Percentiles rank a stretch among this genome's conserved stretches.
Evolutionary conservation across 2,797 vertebrate species (phyloP).

Genomic region (Cuniculus paca): DNA sequence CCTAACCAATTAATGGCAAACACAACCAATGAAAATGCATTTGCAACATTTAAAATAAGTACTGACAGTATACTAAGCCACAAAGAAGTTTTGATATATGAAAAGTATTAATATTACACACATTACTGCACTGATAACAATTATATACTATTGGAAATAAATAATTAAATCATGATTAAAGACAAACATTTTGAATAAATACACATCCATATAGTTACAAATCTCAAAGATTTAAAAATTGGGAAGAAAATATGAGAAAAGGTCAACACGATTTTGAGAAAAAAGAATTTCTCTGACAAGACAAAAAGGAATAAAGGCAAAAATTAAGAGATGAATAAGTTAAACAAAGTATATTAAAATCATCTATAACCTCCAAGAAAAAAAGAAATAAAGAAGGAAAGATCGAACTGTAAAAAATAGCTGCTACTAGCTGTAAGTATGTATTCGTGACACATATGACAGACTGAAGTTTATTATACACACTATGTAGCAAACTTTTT

Average conservation of each 20-base stretch:
- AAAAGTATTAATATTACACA: background rate
- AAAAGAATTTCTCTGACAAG: background rate
- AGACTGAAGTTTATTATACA: background rate
- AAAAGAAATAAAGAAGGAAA: too few species aligned
- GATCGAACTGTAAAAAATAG: background rate
- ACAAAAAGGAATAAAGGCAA: background rate
- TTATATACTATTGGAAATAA: background rate
- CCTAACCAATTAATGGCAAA: background rate
- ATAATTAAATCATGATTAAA: background rate
- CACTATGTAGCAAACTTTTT: background rate
- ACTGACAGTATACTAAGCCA: background rate
- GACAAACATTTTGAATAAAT: background rate
- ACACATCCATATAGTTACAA: background rate
- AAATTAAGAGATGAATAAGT: background rate
- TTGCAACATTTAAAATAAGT: background rate
- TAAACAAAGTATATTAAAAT: background rate
- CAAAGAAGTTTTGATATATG: background rate
- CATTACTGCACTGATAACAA: background rate
- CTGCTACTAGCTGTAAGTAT: background rate
- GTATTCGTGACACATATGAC: background rate
- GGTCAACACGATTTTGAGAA: background rate
- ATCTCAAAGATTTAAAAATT: background rate
- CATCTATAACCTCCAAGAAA: background rate
- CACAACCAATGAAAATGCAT: background rate
- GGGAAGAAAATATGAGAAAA: background rate